Percentiles rank a stretch among this genome's conserved stretches.
These are phyloP conservation scores for Xylophagus ater DNA, from an alignment of 2,888 invertebrate genomes.

Conservation along the genomic window DNA sequence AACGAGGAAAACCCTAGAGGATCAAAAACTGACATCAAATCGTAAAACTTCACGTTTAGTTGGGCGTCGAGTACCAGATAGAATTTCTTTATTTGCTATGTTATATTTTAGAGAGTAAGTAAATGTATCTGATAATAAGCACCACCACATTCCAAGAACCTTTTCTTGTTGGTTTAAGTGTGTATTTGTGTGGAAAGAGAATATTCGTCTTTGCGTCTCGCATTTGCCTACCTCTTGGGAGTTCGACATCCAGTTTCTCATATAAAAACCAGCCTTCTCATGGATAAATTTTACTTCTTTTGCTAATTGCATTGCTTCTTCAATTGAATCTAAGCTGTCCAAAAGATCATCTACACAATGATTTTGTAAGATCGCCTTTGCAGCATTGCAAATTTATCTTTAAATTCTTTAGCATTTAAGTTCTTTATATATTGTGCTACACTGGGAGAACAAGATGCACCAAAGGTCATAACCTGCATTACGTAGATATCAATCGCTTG, in stretches of 20 bases:
- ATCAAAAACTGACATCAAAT: too few species aligned
- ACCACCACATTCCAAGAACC: neutral
- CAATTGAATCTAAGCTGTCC: constrained; percentile 8
- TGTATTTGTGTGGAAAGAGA: neutral
- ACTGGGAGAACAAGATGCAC: constrained; percentile 10
- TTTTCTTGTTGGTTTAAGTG: too few species aligned
- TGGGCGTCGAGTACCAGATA: neutral
- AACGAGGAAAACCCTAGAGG: too few species aligned
- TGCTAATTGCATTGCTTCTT: constrained; percentile 14
- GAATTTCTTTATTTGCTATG: neutral
- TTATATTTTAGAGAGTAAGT: neutral
- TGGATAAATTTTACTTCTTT: constrained; percentile 15
- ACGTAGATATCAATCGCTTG: neutral
- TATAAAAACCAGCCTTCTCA: constrained; percentile 12
- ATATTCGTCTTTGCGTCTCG: neutral
- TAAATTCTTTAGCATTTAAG: too few species aligned
- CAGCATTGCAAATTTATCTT: constrained; percentile 7
- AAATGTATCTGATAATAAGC: neutral
- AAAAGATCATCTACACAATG: too few species aligned
- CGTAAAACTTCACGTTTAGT: neutral
- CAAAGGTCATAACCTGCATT: constrained; percentile 12
- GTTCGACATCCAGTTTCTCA: constrained; percentile 16
- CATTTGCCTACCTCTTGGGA: constrained; percentile 1
- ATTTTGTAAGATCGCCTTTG: constrained; percentile 10
- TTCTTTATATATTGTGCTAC: constrained; percentile 10